Evolutionary conservation across 2,113 vertebrate species (phyloP).

Genomic region (Globicephala melas): DNA sequence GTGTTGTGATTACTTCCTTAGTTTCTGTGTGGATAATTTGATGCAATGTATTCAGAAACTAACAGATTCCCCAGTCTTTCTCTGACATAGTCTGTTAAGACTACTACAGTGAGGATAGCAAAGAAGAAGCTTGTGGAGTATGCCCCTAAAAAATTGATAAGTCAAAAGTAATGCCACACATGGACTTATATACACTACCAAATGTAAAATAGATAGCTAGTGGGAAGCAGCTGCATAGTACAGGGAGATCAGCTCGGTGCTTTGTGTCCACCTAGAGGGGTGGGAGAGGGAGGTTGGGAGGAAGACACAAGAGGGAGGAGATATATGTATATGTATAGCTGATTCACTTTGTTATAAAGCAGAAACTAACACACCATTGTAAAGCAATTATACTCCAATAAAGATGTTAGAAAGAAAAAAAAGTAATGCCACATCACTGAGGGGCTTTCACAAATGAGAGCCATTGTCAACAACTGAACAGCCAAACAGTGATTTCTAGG

Average conservation of each 20-base stretch:
- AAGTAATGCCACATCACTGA: background rate
- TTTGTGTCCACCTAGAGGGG: too few relatives aligned
- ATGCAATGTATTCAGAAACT: background rate
- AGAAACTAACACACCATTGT: too few relatives aligned
- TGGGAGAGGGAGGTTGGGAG: too few relatives aligned
- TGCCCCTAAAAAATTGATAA: background rate
- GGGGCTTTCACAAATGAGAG: background rate
- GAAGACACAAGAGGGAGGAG: accelerated
- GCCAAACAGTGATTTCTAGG: background rate
- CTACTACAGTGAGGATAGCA: background rate
- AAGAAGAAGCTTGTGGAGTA: background rate
- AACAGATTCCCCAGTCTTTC: background rate
- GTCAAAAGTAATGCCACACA: background rate
- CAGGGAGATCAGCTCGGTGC: too few relatives aligned
- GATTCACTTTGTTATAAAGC: too few relatives aligned
- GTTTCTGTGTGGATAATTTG: background rate
- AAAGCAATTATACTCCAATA: too few relatives aligned
- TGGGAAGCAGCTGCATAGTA: too few relatives aligned
- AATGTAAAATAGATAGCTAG: too few relatives aligned
- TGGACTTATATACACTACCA: too few relatives aligned
- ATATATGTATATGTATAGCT: too few relatives aligned
- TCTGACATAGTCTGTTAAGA: background rate
- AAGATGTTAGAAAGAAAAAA: background rate
- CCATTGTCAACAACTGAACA: background rate
- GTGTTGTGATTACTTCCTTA: background rate